Evolutionary conservation across 2,797 vertebrate genomes (phyloP), one percentile per base, ranked within the genome.

Genomic region (Lithobates sylvaticus): DNA sequence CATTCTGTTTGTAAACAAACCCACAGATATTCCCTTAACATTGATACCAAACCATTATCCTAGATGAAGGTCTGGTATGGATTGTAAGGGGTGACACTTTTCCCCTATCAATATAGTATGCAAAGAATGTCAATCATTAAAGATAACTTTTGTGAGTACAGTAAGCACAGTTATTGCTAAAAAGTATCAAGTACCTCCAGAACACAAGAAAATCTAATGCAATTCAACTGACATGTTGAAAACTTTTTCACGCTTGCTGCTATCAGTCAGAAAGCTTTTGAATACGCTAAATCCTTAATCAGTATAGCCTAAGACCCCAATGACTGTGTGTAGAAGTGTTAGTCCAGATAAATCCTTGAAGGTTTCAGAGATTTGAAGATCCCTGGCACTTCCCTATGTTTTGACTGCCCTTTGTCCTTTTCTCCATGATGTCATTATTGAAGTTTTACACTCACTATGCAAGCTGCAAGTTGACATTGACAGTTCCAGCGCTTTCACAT

Each of bases 361-460:
- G 95, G 97, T 97, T 97, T 97, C 97, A 96, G 96, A 97, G 96
- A 95, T 94, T 94, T 95, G 93, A 95, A 94, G 93, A 92, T 92
- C 89, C 93, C 93, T 89, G 93, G 94, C 95, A 94, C 95, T 94
- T 94, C 90, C 91, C 94, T 91, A 92, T 93, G 94, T 94, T 91
- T 95, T 91, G 88, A 92, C 91, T 94, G 94, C 93, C 93, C 95
- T 94, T 92, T 94, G 95, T 95, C 94, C 93, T 93, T 93, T 94
- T 92, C 94, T 92, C 94, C 94, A 91, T 97, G 97, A 97, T 98
- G 97, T 98, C 97, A 97, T 97, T 96, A 97, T 97, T 95, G 96
- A 96, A 97, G 97, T 96, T 95, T 96, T 94, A 93, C 94, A 94
- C 93, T 93, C 93, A 91, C 96, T 94, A 93, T 91, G 95, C 94